phyloP scores from a whole-genome alignment of 2,113 vertebrate species.

The Abramis brama region DNA sequence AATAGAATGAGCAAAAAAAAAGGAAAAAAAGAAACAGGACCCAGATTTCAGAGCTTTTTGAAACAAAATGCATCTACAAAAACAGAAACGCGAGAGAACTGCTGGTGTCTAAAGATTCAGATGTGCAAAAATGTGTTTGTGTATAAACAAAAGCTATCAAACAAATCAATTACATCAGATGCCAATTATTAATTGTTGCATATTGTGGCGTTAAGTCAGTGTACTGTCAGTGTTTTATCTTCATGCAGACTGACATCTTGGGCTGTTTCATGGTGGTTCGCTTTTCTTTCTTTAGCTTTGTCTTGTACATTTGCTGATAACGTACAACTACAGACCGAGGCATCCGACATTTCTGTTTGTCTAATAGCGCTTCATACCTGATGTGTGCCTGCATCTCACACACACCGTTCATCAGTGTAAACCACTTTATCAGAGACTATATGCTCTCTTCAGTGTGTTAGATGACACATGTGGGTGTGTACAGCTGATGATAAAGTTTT shows the following conservation, averaged over 20 bases:
- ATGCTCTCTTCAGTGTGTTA: conserved; percentile 6
- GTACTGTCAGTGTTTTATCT: not conserved
- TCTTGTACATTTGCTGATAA: not conserved
- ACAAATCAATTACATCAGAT: not conserved
- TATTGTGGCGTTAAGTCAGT: not conserved
- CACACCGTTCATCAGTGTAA: conserved; percentile 41
- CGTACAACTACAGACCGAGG: not conserved
- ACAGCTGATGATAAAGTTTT: not conserved
- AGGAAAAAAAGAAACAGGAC: not conserved
- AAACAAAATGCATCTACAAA: conserved; percentile 4
- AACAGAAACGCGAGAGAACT: conserved; percentile 2
- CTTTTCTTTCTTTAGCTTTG: not conserved
- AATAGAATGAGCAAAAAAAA: not conserved
- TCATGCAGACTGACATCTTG: not conserved
- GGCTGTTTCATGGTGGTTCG: not conserved
- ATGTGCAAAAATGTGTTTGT: not conserved
- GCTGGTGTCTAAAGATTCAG: not conserved
- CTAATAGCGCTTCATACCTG: conserved; percentile 40
- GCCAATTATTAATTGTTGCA: not conserved
- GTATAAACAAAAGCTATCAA: not conserved
- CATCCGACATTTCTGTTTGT: conserved; percentile 35
- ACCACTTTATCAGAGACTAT: conserved; percentile 15
- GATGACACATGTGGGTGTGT: conserved; percentile 34
- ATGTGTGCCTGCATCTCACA: conserved; percentile 36
- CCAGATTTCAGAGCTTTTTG: not conserved